Conservation (phyloP, 2,113 vertebrate genomes). For the Amia ocellicauda region DNA sequence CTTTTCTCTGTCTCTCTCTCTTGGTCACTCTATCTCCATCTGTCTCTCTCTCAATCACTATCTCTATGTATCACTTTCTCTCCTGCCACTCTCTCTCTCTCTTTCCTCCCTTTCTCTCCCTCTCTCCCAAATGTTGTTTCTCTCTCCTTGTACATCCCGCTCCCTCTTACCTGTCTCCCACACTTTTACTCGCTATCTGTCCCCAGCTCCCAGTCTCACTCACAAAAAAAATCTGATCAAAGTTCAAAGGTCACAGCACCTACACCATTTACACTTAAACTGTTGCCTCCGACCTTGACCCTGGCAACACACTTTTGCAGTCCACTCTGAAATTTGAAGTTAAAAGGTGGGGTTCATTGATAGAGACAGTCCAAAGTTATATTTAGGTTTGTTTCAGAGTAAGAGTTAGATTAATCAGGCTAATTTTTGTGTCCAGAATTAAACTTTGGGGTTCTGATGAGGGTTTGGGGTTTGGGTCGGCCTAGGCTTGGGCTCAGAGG, state of each 20-base stretch:
- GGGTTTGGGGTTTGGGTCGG: too few relatives aligned
- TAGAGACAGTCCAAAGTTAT: too few relatives aligned
- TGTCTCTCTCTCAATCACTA: slow-evolving; percentile 2
- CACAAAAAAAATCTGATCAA: too few relatives aligned
- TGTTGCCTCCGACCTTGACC: slow-evolving; percentile 2
- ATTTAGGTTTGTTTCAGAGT: too few relatives aligned
- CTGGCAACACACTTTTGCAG: slow-evolving; percentile 1
- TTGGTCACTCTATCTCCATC: slow-evolving; percentile 55
- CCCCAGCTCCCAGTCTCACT: slow-evolving; percentile 12
- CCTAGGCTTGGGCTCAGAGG: too few relatives aligned
- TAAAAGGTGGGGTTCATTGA: too few relatives aligned
- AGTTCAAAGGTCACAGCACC: too few relatives aligned
- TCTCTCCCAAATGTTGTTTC: not conserved
- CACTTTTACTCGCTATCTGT: not conserved
- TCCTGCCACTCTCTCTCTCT: not conserved
- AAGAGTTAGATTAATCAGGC: too few relatives aligned
- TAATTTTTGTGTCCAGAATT: too few relatives aligned
- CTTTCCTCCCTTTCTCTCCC: not conserved
- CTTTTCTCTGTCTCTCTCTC: slow-evolving; percentile 66
- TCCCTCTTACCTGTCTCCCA: not conserved
- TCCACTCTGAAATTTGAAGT: too few relatives aligned
- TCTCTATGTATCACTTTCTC: slow-evolving; percentile 57
- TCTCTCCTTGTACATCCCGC: not conserved
- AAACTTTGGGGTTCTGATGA: too few relatives aligned
- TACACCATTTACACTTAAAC: slow-evolving; percentile 27